Evolutionary conservation across 2,888 invertebrate genomes (phyloP), one percentile per base, ranked within the genome.

Genomic region (Diachrysia chrysitis): DNA sequence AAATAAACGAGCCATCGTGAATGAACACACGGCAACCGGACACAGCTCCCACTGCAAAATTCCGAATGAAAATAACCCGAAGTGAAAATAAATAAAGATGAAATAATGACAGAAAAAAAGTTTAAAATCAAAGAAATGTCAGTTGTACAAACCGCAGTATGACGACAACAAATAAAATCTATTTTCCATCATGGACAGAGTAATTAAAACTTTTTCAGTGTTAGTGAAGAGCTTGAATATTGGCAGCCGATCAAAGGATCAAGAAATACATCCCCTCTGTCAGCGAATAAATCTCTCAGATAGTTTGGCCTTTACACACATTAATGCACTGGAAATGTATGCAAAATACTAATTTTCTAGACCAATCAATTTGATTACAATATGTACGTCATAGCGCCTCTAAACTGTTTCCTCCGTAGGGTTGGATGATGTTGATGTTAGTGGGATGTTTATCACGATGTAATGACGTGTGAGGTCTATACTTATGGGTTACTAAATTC

Each of bases 211-310:
- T 54, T 64, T 69, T 65, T 55, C 14, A 16, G 57, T 64, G 57
- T 68, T 56, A 53, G 58, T 70, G 67, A 59, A 63, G 54, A 10
- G 35, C 17, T 12, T 10, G 9, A 19, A 35, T 64, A 81, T 79
- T 83, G 83, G 82, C 82, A 79, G 51, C 21, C 65, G 82, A 83
- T 82, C 83, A 82, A 83, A 83, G 82, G 82, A 79, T 69, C 58
- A 65, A 61, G 67, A 68, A 58, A 71, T 57, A 76, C 62, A 60
- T 48, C 60, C 68, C 65, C 60, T 63, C 32, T 61, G 63, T 71
- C 66, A 42, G 57, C 55, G n/a, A 57, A 77, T 82, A 76, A 79
- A 79, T 82, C 69, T 67, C 17, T 57, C 59, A 55, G 63, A 78
- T 81, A 63, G 66, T 71, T 67, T 71, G 64, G 59, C 66, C 71